Evolutionary conservation across 2,888 invertebrate species (phyloP).

Genomic region (Erebia ligea): DNA sequence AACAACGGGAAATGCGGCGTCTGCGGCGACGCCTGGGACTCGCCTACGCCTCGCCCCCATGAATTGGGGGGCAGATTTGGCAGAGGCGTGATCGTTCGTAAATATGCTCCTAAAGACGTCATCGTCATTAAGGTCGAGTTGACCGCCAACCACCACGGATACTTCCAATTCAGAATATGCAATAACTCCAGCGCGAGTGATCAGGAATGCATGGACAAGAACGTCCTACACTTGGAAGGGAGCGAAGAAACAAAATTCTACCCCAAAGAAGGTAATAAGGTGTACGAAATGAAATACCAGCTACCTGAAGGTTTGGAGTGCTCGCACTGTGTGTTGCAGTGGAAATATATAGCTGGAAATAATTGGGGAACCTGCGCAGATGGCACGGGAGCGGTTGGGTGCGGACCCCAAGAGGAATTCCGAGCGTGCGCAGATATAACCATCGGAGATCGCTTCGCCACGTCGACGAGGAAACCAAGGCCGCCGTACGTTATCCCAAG

Average conservation of each 20-base stretch:
- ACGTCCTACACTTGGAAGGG: constrained; percentile 84
- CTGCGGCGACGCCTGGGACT: constrained; percentile 93
- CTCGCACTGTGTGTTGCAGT: constrained; percentile 92
- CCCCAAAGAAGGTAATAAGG: constrained; percentile 89
- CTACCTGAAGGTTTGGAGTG: constrained; percentile 87
- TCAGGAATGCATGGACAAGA: constrained; percentile 90
- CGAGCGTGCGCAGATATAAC: constrained; percentile 92
- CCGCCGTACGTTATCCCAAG: constrained; percentile 72
- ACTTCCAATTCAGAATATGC: constrained; percentile 93
- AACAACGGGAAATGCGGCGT: constrained; percentile 94
- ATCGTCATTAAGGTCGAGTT: constrained; percentile 91
- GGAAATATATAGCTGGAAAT: constrained; percentile 94
- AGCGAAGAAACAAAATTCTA: constrained; percentile 85
- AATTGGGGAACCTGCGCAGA: constrained; percentile 91
- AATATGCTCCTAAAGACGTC: constrained; percentile 86
- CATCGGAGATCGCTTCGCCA: constrained; percentile 83
- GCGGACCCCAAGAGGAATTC: constrained; percentile 95
- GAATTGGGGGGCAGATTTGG: constrained; percentile 93
- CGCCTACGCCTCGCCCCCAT: constrained; percentile 87
- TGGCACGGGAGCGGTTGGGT: constrained; percentile 91
- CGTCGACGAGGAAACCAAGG: constrained; percentile 72
- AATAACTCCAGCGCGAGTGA: constrained; percentile 87
- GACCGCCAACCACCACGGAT: constrained; percentile 94
- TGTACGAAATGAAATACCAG: constrained; percentile 89
- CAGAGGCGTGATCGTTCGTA: constrained; percentile 91